Base-by-base conservation (phyloP, 2,888 invertebrate genomes). In the Chloroclysta siterata region DNA sequence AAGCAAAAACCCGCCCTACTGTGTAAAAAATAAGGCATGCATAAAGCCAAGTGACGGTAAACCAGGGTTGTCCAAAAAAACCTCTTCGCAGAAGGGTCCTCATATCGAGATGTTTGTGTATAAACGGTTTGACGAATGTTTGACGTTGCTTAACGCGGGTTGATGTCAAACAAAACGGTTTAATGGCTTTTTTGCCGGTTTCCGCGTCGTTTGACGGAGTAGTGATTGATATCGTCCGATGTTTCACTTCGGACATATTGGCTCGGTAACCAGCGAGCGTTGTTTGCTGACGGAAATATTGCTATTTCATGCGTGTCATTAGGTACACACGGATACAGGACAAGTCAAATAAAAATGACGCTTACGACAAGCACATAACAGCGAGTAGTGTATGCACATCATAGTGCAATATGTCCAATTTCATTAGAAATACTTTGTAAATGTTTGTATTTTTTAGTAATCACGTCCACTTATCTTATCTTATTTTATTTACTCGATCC, bases 51-150 rank as follows among this genome's bases (percentile, higher is more conserved):
- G 42, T 7, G 29, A 15, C 17, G 14, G 8, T 17, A n/a, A 42
- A 55, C 17, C 55, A 55, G 66, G 41, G 60, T 68, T 67, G 60
- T 63, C 69, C 72, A 73, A 77, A 80, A 78, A 22, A 79, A 77
- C 76, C 77, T 76, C 74, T 75, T 76, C 72, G 72, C 74, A 74
- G 75, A 75, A 78, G 81, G 80, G 76, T 73, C 73, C 71, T 75
- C 72, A 69, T 78, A 78, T 73, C 70, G 75, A 76, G 79, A 71
- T 83, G 81, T 83, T 82, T 83, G 79, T 69, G 73, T 76, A 78
- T 82, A 81, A 83, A 81, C 83, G 80, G 83, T 82, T 81, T 79
- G 79, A 75, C 72, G 71, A 75, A 73, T 79, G 79, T 79, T 79
- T 78, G 80, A 71, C 60, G 66, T 60, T 63, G 72, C 65, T 68